phyloP scores from a whole-genome alignment of 92 coral and sea anemone genomes.

The Zoanthus sociatus region DNA sequence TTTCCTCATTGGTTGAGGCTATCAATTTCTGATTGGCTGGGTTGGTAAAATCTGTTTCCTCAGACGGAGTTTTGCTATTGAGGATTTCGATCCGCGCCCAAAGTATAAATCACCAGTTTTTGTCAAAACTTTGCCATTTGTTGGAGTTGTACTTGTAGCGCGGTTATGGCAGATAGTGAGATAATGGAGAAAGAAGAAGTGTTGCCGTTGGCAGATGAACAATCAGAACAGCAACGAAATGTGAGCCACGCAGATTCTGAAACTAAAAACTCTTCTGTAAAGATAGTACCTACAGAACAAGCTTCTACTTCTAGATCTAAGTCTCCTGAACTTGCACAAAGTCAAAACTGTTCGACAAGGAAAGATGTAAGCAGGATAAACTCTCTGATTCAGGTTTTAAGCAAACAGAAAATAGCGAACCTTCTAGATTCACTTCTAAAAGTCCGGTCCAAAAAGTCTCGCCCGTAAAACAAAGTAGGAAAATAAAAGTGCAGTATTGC shows the following conservation, averaged over 20 bases:
- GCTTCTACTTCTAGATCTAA: conserved; percentile 1
- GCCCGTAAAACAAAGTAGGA: conserved; percentile 44
- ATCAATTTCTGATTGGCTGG: background rate
- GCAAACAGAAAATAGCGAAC: background rate
- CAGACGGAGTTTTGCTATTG: background rate
- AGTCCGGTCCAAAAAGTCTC: conserved; percentile 40
- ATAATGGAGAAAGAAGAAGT: conserved; percentile 1
- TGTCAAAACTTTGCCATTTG: background rate
- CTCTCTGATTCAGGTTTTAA: background rate
- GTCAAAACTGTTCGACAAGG: conserved; percentile 5
- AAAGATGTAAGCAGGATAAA: conserved; percentile 2
- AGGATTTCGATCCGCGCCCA: background rate
- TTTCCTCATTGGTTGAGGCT: background rate
- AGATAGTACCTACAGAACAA: background rate
- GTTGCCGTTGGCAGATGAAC: conserved; percentile 9
- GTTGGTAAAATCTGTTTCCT: background rate
- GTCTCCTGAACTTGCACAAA: background rate
- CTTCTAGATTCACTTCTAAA: conserved; percentile 19
- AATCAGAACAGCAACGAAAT: conserved; percentile 16
- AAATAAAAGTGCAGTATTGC: conserved; percentile 8
- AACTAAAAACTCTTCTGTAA: conserved; percentile 11
- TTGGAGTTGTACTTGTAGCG: background rate
- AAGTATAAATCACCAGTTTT: background rate
- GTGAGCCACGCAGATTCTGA: conserved; percentile 21
- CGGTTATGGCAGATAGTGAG: background rate